Percentiles rank a stretch among this genome's conserved stretches.
Evolutionary conservation across 2,797 vertebrate genomes (phyloP).

Genomic region (Gastrophryne carolinensis): DNA sequence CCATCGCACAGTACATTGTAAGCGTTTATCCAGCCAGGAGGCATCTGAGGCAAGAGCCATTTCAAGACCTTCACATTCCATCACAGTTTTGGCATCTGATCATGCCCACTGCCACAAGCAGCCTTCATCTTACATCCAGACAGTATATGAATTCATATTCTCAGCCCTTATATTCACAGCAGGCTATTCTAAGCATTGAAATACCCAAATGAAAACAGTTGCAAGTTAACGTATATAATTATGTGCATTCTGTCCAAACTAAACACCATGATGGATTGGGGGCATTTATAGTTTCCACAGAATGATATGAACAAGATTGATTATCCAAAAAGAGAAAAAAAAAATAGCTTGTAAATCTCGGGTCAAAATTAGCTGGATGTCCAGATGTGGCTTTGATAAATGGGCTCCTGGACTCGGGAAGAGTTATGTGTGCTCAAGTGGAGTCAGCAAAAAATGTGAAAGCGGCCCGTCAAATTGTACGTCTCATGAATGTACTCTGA

Average conservation of each 20-base stretch:
- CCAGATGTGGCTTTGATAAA: background rate
- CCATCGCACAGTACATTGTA: too few species aligned
- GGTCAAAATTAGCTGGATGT: background rate
- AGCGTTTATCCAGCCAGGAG: too few species aligned
- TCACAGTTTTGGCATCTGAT: background rate
- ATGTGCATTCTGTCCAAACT: constrained; percentile 15
- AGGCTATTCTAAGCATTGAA: constrained; percentile 18
- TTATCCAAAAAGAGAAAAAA: background rate
- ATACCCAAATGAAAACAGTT: constrained; percentile 17
- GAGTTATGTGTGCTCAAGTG: background rate
- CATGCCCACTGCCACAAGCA: constrained; percentile 7
- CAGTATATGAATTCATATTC: background rate
- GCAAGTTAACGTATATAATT: constrained; percentile 9
- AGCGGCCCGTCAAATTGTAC: background rate
- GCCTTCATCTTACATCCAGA: background rate
- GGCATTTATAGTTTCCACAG: constrained; percentile 7
- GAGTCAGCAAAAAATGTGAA: background rate
- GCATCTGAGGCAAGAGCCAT: too few species aligned
- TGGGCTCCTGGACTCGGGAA: background rate
- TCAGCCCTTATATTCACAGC: background rate
- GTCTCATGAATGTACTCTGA: background rate
- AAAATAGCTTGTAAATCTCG: background rate
- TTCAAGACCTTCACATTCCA: too few species aligned
- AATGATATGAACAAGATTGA: constrained; percentile 15
- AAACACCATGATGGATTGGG: constrained; percentile 11